Evolutionary conservation across 2,888 invertebrate species (phyloP), one percentile per base, ranked within the genome.

Genomic region (Leucozona laternaria): DNA sequence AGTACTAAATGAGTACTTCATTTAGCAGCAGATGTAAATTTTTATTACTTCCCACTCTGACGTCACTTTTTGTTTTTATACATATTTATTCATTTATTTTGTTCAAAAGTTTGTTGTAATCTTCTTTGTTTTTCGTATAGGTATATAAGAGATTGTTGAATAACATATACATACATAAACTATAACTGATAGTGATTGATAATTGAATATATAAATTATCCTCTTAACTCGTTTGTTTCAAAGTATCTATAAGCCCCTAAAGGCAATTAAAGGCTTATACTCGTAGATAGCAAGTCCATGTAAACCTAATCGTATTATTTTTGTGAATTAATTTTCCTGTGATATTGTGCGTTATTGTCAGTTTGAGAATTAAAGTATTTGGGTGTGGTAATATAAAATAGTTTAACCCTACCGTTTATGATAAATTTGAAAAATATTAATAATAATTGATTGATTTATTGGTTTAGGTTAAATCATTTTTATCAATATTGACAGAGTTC

Each of bases 161-260:
- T 43, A 40, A 40, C 15, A 15, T 37, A 17, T 17, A n/a, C n/a
- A n/a, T n/a, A n/a, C 1, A 20, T 1, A 17, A 20, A 48, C 45
- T 20, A 48, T 17, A 20, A 2, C 20, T 48, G 11, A 48, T 48
- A 20, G 48, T 48, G 48, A 48, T 48, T 48, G 48, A 48, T 48
- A 48, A 48, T 48, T 48, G n/a, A 45, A 45, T 45, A 17, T 48
- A 48, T 10, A 48, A 48, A 48, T 48, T 48, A 48, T 48, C 48
- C 48, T 48, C 20, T 48, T 48, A 20, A 48, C 17, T 48, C 20
- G 20, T 20, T 20, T 48, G 20, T 48, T 48, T 48, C 48, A 20
- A 48, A 48, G 48, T 48, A 48, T 20, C 4, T 20, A 48, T 20
- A 48, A 48, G 11, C 11, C 48, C 20, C 43, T 43, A 43, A n/a